Conservation (phyloP, 2,113 vertebrate genomes). For the Myanophis thanlyinensis region DNA sequence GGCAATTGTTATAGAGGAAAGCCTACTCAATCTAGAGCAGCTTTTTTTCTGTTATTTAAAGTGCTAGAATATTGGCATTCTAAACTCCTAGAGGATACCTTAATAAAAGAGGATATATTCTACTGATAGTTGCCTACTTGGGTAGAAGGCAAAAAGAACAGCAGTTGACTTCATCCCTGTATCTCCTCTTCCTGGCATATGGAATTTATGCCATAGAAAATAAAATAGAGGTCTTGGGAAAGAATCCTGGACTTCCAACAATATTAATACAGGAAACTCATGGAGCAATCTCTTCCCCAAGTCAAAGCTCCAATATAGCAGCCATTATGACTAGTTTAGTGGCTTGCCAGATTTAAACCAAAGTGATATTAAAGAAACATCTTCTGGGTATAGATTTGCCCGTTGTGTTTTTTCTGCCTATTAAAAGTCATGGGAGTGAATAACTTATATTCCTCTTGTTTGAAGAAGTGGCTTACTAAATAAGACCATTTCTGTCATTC, state of each 20-base stretch:
- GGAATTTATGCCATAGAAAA: neutral
- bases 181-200: neutral
- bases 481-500: neutral
- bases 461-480: neutral
- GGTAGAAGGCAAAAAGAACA: neutral
- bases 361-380: neutral
- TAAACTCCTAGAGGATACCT: neutral
- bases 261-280: neutral
- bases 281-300: neutral
- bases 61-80: neutral
- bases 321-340: neutral
- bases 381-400: neutral
- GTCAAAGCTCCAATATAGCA: neutral
- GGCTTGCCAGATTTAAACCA: neutral
- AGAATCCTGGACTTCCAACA: neutral
- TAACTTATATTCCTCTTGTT: neutral
- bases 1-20: neutral
- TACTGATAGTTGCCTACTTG: neutral
- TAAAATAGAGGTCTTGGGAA: neutral
- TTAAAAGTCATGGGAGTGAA: neutral
- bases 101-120: neutral
- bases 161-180: neutral
- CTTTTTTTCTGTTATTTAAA: neutral
- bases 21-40: neutral
- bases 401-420: neutral